Evolutionary conservation across 1,140 invertebrate species (phyloP).

Genomic region (Neelides sp.): DNA sequence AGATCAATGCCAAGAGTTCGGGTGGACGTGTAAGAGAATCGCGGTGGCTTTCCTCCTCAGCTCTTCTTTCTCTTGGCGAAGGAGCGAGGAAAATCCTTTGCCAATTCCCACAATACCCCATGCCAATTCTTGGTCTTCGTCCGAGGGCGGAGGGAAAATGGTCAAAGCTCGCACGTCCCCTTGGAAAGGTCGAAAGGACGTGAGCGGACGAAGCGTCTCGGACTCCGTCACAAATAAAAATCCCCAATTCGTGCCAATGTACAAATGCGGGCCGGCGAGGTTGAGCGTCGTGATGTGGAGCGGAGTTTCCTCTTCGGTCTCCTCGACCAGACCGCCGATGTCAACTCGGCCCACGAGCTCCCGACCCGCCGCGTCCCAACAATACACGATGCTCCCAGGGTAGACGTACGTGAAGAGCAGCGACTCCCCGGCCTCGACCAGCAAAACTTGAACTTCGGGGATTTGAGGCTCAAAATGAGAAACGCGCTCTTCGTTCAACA

Average conservation of each 20-base stretch:
- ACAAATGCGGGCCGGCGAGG: slow-evolving; percentile 52
- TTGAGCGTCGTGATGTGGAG: slow-evolving; percentile 63
- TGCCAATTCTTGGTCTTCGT: too few relatives aligned
- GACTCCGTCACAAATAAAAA: slow-evolving; percentile 76
- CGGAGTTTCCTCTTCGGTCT: slow-evolving; percentile 32
- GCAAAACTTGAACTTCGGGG: slow-evolving; percentile 48
- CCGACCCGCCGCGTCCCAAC: slow-evolving; percentile 25
- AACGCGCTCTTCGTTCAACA: slow-evolving; percentile 46
- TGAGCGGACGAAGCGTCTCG: slow-evolving; percentile 63
- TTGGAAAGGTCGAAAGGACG: slow-evolving; percentile 78
- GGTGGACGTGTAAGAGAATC: too few relatives aligned
- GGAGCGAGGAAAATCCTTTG: slow-evolving; percentile 27
- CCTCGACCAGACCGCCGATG: slow-evolving; percentile 25
- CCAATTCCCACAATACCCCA: slow-evolving; percentile 23
- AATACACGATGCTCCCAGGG: slow-evolving; percentile 36
- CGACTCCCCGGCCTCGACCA: slow-evolving; percentile 29
- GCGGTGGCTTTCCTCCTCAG: too few relatives aligned
- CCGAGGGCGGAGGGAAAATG: too few relatives aligned
- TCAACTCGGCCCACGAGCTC: slow-evolving; percentile 24
- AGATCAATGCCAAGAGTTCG: too few relatives aligned
- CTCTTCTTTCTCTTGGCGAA: too few relatives aligned
- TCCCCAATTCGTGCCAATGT: slow-evolving; percentile 83
- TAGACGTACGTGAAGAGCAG: slow-evolving; percentile 63
- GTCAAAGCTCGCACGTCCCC: slow-evolving; percentile 72
- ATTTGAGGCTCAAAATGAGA: slow-evolving; percentile 46